Evolutionary conservation across 2,888 invertebrate genomes (phyloP).

Genomic region (Reticulitermes lucifugus): DNA sequence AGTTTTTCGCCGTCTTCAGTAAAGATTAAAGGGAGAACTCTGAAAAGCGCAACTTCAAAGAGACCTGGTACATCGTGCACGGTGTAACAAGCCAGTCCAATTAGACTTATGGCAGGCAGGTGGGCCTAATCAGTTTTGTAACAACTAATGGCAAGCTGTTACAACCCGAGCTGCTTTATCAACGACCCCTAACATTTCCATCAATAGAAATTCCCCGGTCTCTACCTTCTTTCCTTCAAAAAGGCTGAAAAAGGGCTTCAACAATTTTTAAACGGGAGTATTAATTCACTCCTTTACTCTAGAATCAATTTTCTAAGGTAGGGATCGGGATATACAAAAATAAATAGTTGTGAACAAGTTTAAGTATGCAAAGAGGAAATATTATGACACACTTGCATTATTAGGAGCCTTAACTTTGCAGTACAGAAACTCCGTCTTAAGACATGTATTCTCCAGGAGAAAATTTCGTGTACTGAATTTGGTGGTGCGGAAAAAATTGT

Average conservation of each 20-base stretch:
- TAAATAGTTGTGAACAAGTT: too few relatives aligned
- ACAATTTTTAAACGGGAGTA: neutral
- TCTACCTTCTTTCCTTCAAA: neutral
- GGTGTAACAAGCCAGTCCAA: slow-evolving; percentile 40
- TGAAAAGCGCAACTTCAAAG: neutral
- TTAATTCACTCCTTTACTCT: too few relatives aligned
- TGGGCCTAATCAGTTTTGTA: slow-evolving; percentile 24
- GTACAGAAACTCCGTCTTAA: too few relatives aligned
- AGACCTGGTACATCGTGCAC: neutral
- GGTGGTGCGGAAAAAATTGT: too few relatives aligned
- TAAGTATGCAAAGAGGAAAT: too few relatives aligned
- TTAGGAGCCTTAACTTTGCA: too few relatives aligned
- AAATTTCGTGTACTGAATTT: too few relatives aligned
- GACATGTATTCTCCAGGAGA: too few relatives aligned
- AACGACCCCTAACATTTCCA: neutral
- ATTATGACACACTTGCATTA: too few relatives aligned
- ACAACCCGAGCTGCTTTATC: neutral
- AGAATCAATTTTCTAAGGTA: too few relatives aligned
- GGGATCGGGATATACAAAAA: too few relatives aligned
- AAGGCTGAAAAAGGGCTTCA: neutral
- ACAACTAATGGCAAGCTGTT: slow-evolving; percentile 27
- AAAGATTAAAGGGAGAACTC: slow-evolving; percentile 1
- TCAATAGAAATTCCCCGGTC: neutral
- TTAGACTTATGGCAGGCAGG: slow-evolving; percentile 28
- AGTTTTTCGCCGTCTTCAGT: neutral